Evolutionary conservation across 1,140 invertebrate species (phyloP), one percentile per base, ranked within the genome.

Genomic region (Halesus radiatus): DNA sequence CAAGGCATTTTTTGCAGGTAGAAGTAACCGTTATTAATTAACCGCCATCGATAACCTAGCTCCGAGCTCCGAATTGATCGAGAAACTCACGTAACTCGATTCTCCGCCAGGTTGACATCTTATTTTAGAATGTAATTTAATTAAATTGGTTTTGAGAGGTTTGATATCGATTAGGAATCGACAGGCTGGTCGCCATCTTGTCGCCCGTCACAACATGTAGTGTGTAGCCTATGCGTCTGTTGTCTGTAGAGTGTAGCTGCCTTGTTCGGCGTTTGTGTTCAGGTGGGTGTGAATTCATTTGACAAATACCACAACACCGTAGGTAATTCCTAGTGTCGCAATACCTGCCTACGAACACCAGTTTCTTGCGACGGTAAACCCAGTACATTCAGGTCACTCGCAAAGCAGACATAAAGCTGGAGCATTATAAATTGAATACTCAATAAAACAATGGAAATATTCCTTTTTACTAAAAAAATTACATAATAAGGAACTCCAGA

Each of bases 241-340:
- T 5, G 26, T 29, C 26, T 45, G 37, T 45, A 13, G 37, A n/a
- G 1, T 32, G 29, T 23, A 10, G 20, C 20, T 60, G 45, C 16
- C 18, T 73, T 50, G 70, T 22, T 50, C 32, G 6, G 70, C 54
- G 20, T 52, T 45, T 26, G 7, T 29, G 10, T 10, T 37, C 60
- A 78, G 76, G 76, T 78, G 76, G 76, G 76, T 78, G 76, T 78
- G 50, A 68, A 78, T 68, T 54, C 62, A 68, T 52, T 66, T 78
- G 76, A 78, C 76, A 78, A 66, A 68, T 78, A 78, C 60, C 76
- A 62, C 20, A 64, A 64, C 37, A 53, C 23, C 3, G 29, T 29
- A 72, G 72, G 18, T 37, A 66, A 68, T 68, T 77, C 62, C 60
- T 54, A 60, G 62, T 78, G 76, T 68, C 62, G 76, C 37, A 78